Base-by-base conservation (phyloP, 2,888 invertebrate genomes). In the Gastrophysa polygoni region DNA sequence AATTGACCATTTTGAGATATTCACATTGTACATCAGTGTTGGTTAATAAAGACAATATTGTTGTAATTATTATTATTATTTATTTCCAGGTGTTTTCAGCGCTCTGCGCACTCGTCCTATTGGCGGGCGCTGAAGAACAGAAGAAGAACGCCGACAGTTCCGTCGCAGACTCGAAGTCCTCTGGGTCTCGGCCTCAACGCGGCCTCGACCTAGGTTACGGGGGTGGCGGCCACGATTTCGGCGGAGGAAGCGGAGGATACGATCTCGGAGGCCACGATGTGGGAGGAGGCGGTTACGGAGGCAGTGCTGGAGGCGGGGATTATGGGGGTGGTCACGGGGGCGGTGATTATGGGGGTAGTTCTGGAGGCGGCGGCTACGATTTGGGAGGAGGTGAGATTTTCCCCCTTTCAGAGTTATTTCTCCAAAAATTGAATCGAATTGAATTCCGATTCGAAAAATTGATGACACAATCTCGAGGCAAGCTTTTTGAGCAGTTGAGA, bases 201-300 rank as follows among this genome's bases (percentile, higher is more conserved):
- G 91, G 92, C 59, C 82, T 92, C 60, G 85, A 86, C 73, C 85
- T 86, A 68, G 83, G 86, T 63, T 85, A 86, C 63, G 84, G 83
- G 67, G 77, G 76, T 50, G 76, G 74, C 59, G 78, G 78, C 28
- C 72, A 73, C 50, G 72, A 59, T 43, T 68, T 71, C 54, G 76
- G 71, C n/a, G n/a, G n/a, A n/a, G n/a, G n/a, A 52, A 81, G 81
- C 34, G 79, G 81, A 44, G 80, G 80, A n/a, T 80, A 79, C 34
- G 65, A 59, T 11, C 14, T 38, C 6, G 38, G 38, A 48, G 77
- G 79, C 52, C 78, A 80, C 50, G 81, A 80, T n/a, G 80, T 80
- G n/a, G 75, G 77, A 51, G 71, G 70, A 21, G 80, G 79, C 20
- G 75, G 78, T 44, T n/a, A n/a, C n/a, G 73, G 74, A 43, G 43